Evolutionary conservation across 2,113 vertebrate genomes (phyloP), one percentile per base, ranked within the genome.

Genomic region (Leptocoma aspasia): DNA sequence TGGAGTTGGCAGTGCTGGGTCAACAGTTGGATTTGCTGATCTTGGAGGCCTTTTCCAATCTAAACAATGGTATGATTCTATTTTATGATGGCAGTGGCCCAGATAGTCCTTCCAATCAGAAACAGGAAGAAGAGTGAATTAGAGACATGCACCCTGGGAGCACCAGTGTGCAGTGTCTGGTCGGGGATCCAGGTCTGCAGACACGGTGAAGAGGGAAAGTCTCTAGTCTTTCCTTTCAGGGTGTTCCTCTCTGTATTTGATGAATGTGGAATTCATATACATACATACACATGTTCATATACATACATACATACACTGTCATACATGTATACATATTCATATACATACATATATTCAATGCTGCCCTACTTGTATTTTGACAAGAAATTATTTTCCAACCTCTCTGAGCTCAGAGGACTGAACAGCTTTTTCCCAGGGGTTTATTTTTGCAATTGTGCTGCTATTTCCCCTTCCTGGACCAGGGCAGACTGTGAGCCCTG

Each of bases 391-490:
- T 68, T 71, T 82, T 81, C 41, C 35, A 71, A 24, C 30, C 23
- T 66, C 63, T 90, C 33, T 39, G 42, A 90, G 28, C 44, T 89
- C 15, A 44, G 77, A 75, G 28, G 17, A 24, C 44, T 52, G 33
- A 71, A 79, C 7, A 79, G 20, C 41, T 86, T 90, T 84, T 87
- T n/a, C 69, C 52, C 85, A 76, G 42, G 68, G 70, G 70, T 87
- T 95, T 94, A 82, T 93, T 88, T 95, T 89, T 89, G 50, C 44
- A 63, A 18, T 56, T 61, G 71, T 90, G n/a, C 75, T 90, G 75
- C 63, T 88, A 47, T 86, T 93, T 93, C 82, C 85, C 79, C 16
- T 90, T 82, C 79, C 88, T 80, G 45, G 26, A 42, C 30, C 14
- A 15, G 85, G n/a, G 50, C 37, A 93, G 78, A 56, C 56, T 3